Conservation (phyloP, 64 coral and sea anemone species). For the Dendronephthya gigantea region DNA sequence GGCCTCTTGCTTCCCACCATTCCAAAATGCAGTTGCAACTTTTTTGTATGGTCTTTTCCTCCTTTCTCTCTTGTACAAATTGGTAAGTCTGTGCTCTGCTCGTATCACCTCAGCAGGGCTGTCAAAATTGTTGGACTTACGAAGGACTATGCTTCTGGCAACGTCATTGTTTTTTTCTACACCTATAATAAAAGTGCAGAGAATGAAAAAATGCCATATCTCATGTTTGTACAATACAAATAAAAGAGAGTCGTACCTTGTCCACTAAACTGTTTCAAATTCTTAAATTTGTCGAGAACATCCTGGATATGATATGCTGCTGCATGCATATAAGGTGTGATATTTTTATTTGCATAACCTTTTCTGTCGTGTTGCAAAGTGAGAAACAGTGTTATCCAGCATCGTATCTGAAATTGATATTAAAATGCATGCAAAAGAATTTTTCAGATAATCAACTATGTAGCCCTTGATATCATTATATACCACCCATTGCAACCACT, state of each 20-base stretch:
- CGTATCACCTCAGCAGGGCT: slow-evolving; percentile 43
- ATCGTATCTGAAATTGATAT: slow-evolving; percentile 1
- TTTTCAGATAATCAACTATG: too few relatives aligned
- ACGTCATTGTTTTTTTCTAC: slow-evolving; percentile 58
- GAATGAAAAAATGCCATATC: not conserved
- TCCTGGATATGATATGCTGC: slow-evolving; percentile 25
- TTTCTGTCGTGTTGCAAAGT: not conserved
- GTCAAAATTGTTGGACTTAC: too few relatives aligned
- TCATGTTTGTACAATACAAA: not conserved
- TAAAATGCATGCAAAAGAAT: too few relatives aligned
- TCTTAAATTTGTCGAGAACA: slow-evolving; percentile 8
- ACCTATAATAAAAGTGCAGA: slow-evolving; percentile 18
- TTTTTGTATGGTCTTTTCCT: slow-evolving; percentile 47
- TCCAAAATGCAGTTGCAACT: too few relatives aligned
- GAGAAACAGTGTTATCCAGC: slow-evolving; percentile 29
- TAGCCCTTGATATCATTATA: too few relatives aligned
- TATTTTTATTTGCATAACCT: slow-evolving; percentile 16
- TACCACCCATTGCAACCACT: too few relatives aligned
- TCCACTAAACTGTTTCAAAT: slow-evolving; percentile 38
- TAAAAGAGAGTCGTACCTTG: slow-evolving; percentile 20
- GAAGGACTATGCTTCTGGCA: slow-evolving; percentile 26
- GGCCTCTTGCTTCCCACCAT: slow-evolving; percentile 33
- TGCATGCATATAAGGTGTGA: slow-evolving; percentile 33
- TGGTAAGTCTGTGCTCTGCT: slow-evolving; percentile 31
- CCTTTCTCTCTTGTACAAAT: slow-evolving; percentile 27